phyloP scores from a whole-genome alignment of 2,888 invertebrate species.

The Drosophila rellima region DNA sequence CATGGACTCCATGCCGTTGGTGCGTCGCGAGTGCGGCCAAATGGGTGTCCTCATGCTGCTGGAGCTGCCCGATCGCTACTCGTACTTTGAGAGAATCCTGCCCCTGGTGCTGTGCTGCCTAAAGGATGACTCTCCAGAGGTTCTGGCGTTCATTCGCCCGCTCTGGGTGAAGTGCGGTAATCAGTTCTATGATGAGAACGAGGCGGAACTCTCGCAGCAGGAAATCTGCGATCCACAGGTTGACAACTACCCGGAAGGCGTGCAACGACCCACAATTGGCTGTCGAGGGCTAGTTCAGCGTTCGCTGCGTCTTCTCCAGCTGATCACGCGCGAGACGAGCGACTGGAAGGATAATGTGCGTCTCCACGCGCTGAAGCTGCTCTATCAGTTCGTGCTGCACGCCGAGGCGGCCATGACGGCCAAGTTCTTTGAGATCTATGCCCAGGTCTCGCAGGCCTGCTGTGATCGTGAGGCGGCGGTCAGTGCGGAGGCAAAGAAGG shows the following conservation, averaged over 20 bases:
- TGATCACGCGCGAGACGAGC: slow-evolving; percentile 81
- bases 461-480: slow-evolving; percentile 77
- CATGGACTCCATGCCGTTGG: slow-evolving; percentile 93
- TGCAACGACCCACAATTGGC: slow-evolving; percentile 93
- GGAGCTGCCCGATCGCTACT: slow-evolving; percentile 93
- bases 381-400: slow-evolving; percentile 85
- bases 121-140: slow-evolving; percentile 92
- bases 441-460: slow-evolving; percentile 81
- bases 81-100: slow-evolving; percentile 94
- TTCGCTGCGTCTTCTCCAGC: slow-evolving; percentile 86
- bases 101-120: slow-evolving; percentile 94
- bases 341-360: slow-evolving; percentile 86
- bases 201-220: slow-evolving; percentile 93
- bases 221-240: slow-evolving; percentile 90
- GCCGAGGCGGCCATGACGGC: slow-evolving; percentile 84
- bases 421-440: slow-evolving; percentile 84
- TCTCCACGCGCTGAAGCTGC: slow-evolving; percentile 83
- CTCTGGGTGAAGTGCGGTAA: slow-evolving; percentile 92
- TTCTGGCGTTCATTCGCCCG: slow-evolving; percentile 88
- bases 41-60: slow-evolving; percentile 93
- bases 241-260: slow-evolving; percentile 90
- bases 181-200: slow-evolving; percentile 94
- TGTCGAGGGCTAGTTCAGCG: slow-evolving; percentile 92
- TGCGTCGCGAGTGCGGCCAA: slow-evolving; percentile 91
- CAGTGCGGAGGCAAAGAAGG: slow-evolving; percentile 80